Percentiles rank a stretch among this genome's conserved stretches.
Evolutionary conservation across 2,797 vertebrate species (phyloP).

Genomic region (Myoxocephalus aenaeus): DNA sequence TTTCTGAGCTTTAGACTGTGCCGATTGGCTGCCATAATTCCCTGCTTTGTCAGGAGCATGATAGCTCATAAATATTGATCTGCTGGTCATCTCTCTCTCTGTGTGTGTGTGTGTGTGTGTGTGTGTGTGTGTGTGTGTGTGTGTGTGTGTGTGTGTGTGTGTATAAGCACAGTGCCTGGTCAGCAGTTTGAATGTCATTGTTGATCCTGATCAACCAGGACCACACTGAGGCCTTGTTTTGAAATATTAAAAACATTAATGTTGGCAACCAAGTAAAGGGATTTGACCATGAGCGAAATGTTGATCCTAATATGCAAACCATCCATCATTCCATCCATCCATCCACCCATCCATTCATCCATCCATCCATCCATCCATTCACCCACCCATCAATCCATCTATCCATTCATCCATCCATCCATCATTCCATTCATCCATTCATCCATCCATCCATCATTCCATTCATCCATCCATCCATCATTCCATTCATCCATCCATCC

Average conservation of each 20-base stretch:
- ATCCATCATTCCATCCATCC: not conserved
- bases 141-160: conserved; percentile 13
- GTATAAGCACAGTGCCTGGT: conserved; percentile 1
- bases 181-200: conserved; percentile 44
- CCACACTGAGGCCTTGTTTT: not conserved
- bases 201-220: conserved; percentile 24
- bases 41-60: conserved; percentile 60
- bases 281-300: no score
- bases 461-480: no score
- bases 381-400: no score
- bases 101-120: conserved; percentile 10
- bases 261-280: not conserved
- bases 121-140: not conserved
- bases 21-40: conserved; percentile 58
- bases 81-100: not conserved
- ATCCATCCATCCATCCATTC: not conserved
- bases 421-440: no score
- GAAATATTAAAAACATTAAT: conserved; percentile 29
- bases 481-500: no score
- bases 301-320: not conserved
- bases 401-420: no score
- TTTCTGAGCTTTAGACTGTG: conserved; percentile 31
- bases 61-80: conserved; percentile 68
- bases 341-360: not conserved
- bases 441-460: no score